These are phyloP conservation scores for Slavum lentiscoides DNA, from an alignment of 2,888 invertebrate species.

Conservation along the genomic window DNA sequence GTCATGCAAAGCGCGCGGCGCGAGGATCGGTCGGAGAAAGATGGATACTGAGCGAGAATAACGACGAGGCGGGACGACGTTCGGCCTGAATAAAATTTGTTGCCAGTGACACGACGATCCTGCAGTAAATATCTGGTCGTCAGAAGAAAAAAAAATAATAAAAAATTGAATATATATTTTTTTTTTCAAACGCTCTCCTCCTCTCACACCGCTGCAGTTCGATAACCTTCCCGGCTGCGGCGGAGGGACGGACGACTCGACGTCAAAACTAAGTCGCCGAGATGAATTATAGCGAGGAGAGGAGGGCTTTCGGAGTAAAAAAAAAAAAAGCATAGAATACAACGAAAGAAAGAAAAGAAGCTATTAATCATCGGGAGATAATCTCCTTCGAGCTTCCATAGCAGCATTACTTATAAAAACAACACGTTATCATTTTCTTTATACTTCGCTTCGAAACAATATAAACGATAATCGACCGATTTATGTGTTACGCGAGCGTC, in stretches of 20 bases:
- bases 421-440: constrained; percentile 52
- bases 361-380: constrained; percentile 51
- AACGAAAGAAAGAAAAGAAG: constrained; percentile 30
- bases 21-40: too few relatives aligned
- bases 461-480: constrained; percentile 52
- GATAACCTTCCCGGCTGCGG: constrained; percentile 40
- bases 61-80: not conserved
- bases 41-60: too few relatives aligned
- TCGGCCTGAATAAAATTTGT: constrained; percentile 45
- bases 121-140: constrained; percentile 22
- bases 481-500: constrained; percentile 4
- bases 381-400: constrained; percentile 29
- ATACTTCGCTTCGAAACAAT: constrained; percentile 49
- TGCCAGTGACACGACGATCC: constrained; percentile 35
- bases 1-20: constrained; percentile 1
- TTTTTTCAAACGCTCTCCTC: constrained; percentile 11
- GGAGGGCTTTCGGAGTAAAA: constrained; percentile 11
- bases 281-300: constrained; percentile 41
- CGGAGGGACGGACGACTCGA: constrained; percentile 2
- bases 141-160: not conserved
- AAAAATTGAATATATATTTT: constrained; percentile 52
- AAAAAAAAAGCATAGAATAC: not conserved
- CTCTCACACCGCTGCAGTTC: constrained; percentile 15
- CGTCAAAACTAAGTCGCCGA: constrained; percentile 50
- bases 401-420: constrained; percentile 38